Conservation (phyloP, 2,797 vertebrate species). For the Bufotes viridis region DNA sequence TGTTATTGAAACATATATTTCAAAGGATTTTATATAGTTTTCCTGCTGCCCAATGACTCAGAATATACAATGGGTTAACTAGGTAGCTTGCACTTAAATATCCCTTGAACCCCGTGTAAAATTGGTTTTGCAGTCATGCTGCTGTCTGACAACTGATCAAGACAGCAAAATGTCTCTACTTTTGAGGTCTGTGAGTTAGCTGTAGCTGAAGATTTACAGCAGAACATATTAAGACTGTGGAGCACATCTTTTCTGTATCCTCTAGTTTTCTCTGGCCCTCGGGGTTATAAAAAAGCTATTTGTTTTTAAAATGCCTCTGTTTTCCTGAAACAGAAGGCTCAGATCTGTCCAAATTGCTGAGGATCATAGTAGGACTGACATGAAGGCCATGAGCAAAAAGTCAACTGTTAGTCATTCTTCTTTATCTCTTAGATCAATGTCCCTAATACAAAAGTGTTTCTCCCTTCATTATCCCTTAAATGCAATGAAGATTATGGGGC, state of each 20-base stretch:
- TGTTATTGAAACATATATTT: background rate
- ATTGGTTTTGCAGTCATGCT: slow-evolving; percentile 5
- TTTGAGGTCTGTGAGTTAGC: slow-evolving; percentile 40
- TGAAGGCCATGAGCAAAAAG: background rate
- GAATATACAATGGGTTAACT: background rate
- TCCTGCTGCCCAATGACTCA: background rate
- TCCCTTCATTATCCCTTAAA: background rate
- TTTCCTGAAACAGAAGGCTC: slow-evolving; percentile 12
- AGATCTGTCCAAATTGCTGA: slow-evolving; percentile 2
- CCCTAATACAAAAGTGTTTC: background rate
- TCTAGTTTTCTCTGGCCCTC: slow-evolving; percentile 12
- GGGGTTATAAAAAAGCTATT: slow-evolving; percentile 51
- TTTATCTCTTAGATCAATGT: background rate
- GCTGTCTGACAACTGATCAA: background rate
- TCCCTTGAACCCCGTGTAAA: background rate
- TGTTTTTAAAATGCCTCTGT: slow-evolving; percentile 42
- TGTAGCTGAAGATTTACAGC: slow-evolving; percentile 24
- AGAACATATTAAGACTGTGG: slow-evolving; percentile 34
- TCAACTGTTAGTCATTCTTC: background rate
- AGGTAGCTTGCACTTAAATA: background rate
- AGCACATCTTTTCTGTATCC: slow-evolving; percentile 45
- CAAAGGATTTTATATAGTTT: no score
- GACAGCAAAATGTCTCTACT: slow-evolving; percentile 7
- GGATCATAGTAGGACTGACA: background rate
- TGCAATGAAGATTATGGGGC: background rate